Percentiles rank a stretch among this genome's conserved stretches.
Evolutionary conservation across 2,888 invertebrate genomes (phyloP).

Genomic region (Uropetala carovei): DNA sequence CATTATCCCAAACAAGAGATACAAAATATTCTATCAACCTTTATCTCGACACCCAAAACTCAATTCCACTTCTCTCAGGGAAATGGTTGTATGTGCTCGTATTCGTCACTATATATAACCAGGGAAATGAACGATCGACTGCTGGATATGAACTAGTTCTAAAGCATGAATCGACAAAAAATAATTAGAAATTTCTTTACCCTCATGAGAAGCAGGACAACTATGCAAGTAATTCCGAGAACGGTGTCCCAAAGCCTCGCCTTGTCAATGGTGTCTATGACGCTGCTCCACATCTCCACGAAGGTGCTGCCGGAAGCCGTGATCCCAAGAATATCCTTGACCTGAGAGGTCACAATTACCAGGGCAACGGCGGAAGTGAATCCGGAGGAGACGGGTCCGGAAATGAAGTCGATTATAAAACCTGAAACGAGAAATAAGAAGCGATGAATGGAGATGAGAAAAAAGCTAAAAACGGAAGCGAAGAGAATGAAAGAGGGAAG

Average conservation of each 20-base stretch:
- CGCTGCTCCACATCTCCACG: slow-evolving; percentile 85
- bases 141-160: too few relatives aligned
- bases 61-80: too few relatives aligned
- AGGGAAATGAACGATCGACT: too few relatives aligned
- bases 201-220: slow-evolving; percentile 85
- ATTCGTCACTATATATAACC: too few relatives aligned
- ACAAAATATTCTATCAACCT: too few relatives aligned
- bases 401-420: slow-evolving; percentile 92
- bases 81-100: too few relatives aligned
- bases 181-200: slow-evolving; percentile 76
- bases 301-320: slow-evolving; percentile 85
- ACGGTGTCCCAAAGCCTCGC: slow-evolving; percentile 85
- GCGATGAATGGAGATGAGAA: neutral
- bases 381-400: slow-evolving; percentile 91
- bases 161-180: too few relatives aligned
- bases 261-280: slow-evolving; percentile 81
- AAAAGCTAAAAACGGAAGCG: neutral
- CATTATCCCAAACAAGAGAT: too few relatives aligned
- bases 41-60: too few relatives aligned
- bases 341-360: slow-evolving; percentile 92
- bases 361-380: slow-evolving; percentile 94
- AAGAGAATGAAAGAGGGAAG: too few relatives aligned
- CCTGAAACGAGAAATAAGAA: slow-evolving; percentile 77
- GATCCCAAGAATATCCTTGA: slow-evolving; percentile 89
- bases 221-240: slow-evolving; percentile 86